These are phyloP conservation scores for Rapana venosa DNA, from an alignment of 2,888 invertebrate genomes.

Conservation along the genomic window DNA sequence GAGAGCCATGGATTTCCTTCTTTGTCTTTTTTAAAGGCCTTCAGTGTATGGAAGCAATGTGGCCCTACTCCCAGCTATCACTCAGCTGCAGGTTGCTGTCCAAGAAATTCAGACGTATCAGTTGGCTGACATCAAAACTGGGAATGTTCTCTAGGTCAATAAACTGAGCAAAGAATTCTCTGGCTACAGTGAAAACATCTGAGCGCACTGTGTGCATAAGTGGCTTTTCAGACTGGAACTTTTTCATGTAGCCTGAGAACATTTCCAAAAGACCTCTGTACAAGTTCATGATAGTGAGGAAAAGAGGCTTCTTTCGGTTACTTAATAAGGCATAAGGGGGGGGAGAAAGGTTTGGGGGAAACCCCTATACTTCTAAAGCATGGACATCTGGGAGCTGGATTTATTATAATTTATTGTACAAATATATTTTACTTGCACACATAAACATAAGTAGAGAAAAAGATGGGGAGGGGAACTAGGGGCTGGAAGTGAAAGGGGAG, in stretches of 20 bases:
- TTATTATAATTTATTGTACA: no score
- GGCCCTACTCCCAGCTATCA: slow-evolving; percentile 16
- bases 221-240: slow-evolving; percentile 23
- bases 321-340: not conserved
- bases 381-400: no score
- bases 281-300: not conserved
- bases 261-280: slow-evolving; percentile 7
- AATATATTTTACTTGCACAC: no score
- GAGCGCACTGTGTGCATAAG: slow-evolving; percentile 7
- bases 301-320: not conserved
- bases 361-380: no score
- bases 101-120: not conserved
- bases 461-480: no score
- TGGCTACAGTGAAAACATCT: slow-evolving; percentile 16
- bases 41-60: not conserved
- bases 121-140: not conserved
- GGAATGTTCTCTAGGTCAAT: slow-evolving; percentile 16
- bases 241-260: slow-evolving; percentile 11
- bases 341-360: no score
- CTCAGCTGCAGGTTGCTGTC: slow-evolving; percentile 7
- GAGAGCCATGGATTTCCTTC: slow-evolving; percentile 4
- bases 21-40: slow-evolving; percentile 2
- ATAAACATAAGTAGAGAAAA: no score
- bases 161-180: not conserved
- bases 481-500: no score